Conservation (phyloP, 2,888 invertebrate species). For the Cephus runcator region DNA sequence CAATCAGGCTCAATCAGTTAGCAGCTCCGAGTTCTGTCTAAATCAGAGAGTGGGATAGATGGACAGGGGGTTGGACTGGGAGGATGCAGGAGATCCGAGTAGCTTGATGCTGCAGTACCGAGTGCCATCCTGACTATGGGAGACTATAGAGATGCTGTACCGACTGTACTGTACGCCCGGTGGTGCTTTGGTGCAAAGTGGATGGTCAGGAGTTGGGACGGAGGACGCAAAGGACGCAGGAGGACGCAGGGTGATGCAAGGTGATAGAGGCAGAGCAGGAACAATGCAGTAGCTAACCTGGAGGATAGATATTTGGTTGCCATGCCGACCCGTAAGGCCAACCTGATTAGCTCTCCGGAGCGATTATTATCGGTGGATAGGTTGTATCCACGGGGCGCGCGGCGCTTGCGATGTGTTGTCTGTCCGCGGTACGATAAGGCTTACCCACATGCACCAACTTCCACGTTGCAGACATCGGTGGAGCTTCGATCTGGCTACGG, state of each 20-base stretch:
- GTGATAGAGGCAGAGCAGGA: conserved; percentile 20
- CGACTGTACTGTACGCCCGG: no score
- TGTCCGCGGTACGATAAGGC: no score
- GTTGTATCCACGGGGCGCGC: neutral
- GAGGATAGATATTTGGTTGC: conserved; percentile 28
- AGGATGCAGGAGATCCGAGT: no score
- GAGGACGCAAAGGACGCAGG: conserved; percentile 23
- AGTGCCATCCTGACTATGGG: no score
- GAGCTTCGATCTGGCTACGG: no score
- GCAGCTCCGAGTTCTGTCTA: conserved; percentile 50
- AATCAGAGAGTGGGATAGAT: conserved; percentile 47
- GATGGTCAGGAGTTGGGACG: conserved; percentile 2
- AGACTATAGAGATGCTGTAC: no score
- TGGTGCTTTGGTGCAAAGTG: conserved; percentile 7
- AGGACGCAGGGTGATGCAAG: conserved; percentile 18
- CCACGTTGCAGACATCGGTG: no score
- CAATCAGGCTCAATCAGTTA: conserved; percentile 63
- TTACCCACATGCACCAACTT: no score
- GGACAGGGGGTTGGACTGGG: conserved; percentile 22
- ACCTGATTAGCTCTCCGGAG: conserved; percentile 19
- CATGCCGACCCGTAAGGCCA: conserved; percentile 19
- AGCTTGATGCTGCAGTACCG: no score
- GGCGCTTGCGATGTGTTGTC: neutral
- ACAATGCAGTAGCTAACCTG: conserved; percentile 18
- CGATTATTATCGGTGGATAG: conserved; percentile 2